Base-by-base conservation (phyloP, 2,797 vertebrate genomes). In the Hippoglossus hippoglossus region DNA sequence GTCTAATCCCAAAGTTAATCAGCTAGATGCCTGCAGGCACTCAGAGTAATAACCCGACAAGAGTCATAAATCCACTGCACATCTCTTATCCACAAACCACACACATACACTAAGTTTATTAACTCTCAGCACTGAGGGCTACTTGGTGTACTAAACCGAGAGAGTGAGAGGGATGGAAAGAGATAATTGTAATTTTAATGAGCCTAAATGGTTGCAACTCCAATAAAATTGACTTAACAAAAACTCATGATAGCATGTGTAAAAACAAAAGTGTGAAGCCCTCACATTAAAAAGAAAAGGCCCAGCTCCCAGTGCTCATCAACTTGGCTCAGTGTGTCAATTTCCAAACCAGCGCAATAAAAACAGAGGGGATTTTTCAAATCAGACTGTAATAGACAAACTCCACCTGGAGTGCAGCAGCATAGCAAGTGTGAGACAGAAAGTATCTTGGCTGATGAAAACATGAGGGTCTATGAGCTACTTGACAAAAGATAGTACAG, bases 11-110 rank as follows among this genome's bases (percentile, higher is more conserved):
- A 75, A 41, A 74, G 28, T 47, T 80, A 76, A 86, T 83, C 66
- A 74, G 41, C 49, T 11, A 16, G 12, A 54, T 57, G 63, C 25
- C 75, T 72, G 11, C 15, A 60, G 73, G 67, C 49, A 64, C 62
- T 55, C 21, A 50, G n/a, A 64, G 51, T 82, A 82, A 89, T 81
- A 82, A 84, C 22, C 56, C 83, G 21, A 62, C 26, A 22, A 58
- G 0, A 15, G 34, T 58, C 58, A 64, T 70, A 66, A 61, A 58
- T 75, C 16, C 19, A 77, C 54, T 39, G 36, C 12, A 73, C 63
- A 62, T 25, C 57, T 39, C 55, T 63, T n/a, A 78, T 54, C 53
- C 49, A 66, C 57, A 50, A 71, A 57, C 34, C 39, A 74, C 68
- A 68, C 39, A 64, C 34, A 18, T 36, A 25, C 26, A 62, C 47